phyloP scores from a whole-genome alignment of 2,797 vertebrate species.

The Acipenser transmontanus region DNA sequence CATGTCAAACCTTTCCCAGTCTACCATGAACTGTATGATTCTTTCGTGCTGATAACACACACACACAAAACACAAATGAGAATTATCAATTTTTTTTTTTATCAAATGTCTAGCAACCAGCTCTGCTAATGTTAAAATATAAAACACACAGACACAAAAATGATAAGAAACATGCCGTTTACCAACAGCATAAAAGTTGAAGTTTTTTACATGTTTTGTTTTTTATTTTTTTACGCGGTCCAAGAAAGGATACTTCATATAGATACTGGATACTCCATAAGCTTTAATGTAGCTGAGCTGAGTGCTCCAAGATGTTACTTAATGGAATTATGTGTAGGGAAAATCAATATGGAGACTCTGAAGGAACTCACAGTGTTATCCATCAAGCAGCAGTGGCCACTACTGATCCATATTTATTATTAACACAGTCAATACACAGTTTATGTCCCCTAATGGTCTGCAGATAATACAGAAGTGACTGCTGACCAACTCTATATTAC shows the following conservation, averaged over 20 bases:
- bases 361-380: slow-evolving; percentile 19
- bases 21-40: no score
- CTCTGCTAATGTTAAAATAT: no score
- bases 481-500: slow-evolving; percentile 53
- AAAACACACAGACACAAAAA: neutral
- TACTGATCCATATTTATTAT: slow-evolving; percentile 8
- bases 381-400: slow-evolving; percentile 26
- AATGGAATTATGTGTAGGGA: slow-evolving; percentile 47
- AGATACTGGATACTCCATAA: neutral
- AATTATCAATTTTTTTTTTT: neutral
- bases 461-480: slow-evolving; percentile 7
- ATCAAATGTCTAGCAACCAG: neutral
- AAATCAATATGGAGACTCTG: slow-evolving; percentile 45
- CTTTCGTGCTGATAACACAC: no score
- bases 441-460: neutral
- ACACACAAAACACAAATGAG: neutral
- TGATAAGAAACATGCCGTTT: neutral
- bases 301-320: slow-evolving; percentile 38
- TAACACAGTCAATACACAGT: slow-evolving; percentile 16
- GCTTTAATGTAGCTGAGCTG: slow-evolving; percentile 39
- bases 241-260: neutral
- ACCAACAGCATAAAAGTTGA: neutral
- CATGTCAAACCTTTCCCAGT: no score
- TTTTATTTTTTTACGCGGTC: neutral
- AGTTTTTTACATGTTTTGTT: neutral